A percentile compares a stretch with the other conserved stretches of the same genome.
phyloP scores from a whole-genome alignment of 1,140 invertebrate species.

The Drosophila guanche region DNA sequence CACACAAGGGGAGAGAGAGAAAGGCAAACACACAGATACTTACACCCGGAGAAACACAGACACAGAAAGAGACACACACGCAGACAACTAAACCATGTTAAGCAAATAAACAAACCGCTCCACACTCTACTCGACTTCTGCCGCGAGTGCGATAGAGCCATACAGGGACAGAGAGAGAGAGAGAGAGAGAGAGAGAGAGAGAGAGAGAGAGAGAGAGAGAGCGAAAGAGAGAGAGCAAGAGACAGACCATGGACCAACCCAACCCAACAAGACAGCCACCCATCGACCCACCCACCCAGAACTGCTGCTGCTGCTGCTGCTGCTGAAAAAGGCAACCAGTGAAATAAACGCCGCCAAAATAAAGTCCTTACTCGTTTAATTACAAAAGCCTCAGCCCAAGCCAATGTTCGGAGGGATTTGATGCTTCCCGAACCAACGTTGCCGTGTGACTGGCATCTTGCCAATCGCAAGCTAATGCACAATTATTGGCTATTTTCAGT shows the following conservation, averaged over 20 bases:
- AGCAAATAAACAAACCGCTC: conserved; percentile 67
- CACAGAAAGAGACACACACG: conserved; percentile 22
- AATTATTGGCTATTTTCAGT: too few species aligned
- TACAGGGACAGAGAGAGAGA: conserved; percentile 12
- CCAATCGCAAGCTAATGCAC: too few species aligned
- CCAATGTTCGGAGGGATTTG: too few species aligned
- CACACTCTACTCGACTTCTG: not conserved
- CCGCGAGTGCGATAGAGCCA: conserved; percentile 11
- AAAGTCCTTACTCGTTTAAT: conserved; percentile 74
- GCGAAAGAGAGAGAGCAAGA: not conserved
- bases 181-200: not conserved
- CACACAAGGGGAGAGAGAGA: conserved; percentile 40
- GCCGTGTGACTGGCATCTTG: too few species aligned
- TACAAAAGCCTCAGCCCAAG: conserved; percentile 36
- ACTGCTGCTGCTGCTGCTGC: conserved; percentile 5
- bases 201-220: conserved; percentile 5
- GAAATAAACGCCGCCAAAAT: conserved; percentile 74
- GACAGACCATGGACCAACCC: not conserved
- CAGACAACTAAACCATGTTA: conserved; percentile 74
- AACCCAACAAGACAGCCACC: too few species aligned
- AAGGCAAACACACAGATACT: conserved; percentile 22
- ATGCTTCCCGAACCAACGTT: too few species aligned
- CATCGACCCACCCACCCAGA: conserved; percentile 13
- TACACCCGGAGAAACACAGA: conserved; percentile 20
- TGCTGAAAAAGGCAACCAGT: conserved; percentile 66